Evolutionary conservation across 2,888 invertebrate species (phyloP), one percentile per base, ranked within the genome.

Genomic region (Hypercompe scribonia): DNA sequence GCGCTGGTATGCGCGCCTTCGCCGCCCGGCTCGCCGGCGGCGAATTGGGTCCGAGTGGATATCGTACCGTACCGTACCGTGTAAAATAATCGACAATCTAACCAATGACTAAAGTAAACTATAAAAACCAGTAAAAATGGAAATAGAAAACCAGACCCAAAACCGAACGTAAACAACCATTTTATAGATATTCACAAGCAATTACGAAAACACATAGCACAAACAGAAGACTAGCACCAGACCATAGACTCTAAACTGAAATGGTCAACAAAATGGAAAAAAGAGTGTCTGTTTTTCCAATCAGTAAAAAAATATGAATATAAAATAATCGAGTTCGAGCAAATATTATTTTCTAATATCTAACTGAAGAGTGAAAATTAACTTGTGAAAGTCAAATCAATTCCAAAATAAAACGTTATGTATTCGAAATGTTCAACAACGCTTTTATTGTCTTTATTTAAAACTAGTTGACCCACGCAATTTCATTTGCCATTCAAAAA

Each of bases 321-420:
- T n/a, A 8, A 65, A 34, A 72, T 28, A 64, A 70, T 34, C n/a
- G n/a, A n/a, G 63, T 42, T 42, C 65, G 61, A 70, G 68, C 39
- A 75, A 79, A 71, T 73, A 4, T 42, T 28, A 68, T 69, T 73
- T 79, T 75, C 61, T 69, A 77, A 75, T 79, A 67, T 71, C 65
- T 33, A 34, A 50, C n/a, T 61, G 46, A 21, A 64, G 24, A 34
- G 42, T 0, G 65, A 1, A 36, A 36, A 21, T 21, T 42, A 58
- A 28, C 73, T 71, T 67, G 18, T 46, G 31, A 24, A 69, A 78
- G 66, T n/a, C 42, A 61, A 73, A 72, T 72, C 69, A 68, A 71
- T 75, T 64, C 31, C 0, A 61, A 61, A 31, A 61, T 31, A 58
- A 68, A 68, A 68, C 50, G 18, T 58, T 24, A 46, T 31, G 8